phyloP scores from a whole-genome alignment of 1,140 invertebrate genomes.

The Drosophila seguyi region DNA sequence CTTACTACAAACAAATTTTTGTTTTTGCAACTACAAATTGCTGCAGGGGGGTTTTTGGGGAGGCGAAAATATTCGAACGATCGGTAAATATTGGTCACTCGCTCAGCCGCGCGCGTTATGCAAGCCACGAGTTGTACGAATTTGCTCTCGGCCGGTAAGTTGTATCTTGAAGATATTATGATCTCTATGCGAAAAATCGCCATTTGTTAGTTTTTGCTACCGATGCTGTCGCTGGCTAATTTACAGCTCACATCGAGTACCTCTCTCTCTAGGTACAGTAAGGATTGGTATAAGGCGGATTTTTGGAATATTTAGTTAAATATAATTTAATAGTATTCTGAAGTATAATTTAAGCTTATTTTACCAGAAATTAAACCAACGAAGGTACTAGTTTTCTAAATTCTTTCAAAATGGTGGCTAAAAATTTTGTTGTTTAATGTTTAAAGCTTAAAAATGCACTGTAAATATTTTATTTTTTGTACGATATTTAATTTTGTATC shows the following conservation, averaged over 20 bases:
- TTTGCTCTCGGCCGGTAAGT: constrained; percentile 37
- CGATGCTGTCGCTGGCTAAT: constrained; percentile 54
- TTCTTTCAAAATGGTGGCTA: neutral
- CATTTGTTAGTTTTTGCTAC: constrained; percentile 46
- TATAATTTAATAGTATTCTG: too few species aligned
- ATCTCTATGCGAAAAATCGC: constrained; percentile 77
- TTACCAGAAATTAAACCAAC: neutral
- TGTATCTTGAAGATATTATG: constrained; percentile 75
- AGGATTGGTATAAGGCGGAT: neutral
- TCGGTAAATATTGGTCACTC: constrained; percentile 28
- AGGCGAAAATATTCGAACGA: constrained; percentile 34
- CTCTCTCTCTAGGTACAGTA: constrained; percentile 14
- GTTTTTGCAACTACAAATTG: constrained; percentile 20
- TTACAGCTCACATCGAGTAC: constrained; percentile 42
- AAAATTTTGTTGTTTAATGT: too few species aligned
- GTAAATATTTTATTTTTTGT: too few species aligned
- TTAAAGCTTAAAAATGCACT: too few species aligned
- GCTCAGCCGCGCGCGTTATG: constrained; percentile 48
- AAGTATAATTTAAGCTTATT: neutral
- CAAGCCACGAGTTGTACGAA: constrained; percentile 40
- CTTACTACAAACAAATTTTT: constrained; percentile 44
- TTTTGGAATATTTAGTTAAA: neutral
- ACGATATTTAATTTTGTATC: too few species aligned
- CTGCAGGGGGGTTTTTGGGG: neutral
- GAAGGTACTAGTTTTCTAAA: neutral